Percentiles rank a stretch among this genome's conserved stretches.
Conservation (phyloP, 2,888 invertebrate genomes). For the Ectemnius lituratus region DNA sequence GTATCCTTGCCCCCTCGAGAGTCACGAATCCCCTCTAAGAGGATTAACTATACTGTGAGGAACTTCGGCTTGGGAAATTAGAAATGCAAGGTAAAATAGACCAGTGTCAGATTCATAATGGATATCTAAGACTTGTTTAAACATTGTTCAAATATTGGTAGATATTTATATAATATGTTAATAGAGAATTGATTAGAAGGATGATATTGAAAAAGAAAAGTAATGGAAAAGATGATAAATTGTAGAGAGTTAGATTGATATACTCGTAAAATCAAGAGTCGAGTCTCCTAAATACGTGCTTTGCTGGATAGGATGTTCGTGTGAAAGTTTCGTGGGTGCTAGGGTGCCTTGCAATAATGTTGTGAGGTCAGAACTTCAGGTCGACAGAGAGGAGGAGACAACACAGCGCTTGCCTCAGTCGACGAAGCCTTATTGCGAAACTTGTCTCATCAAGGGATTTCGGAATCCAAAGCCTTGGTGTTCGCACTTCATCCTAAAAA, state of each 20-base stretch:
- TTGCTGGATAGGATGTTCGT: constrained; percentile 9
- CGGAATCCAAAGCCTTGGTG: constrained; percentile 1
- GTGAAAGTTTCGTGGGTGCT: constrained; percentile 30
- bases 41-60: constrained; percentile 7
- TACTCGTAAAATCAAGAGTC: constrained; percentile 11
- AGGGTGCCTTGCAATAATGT: constrained; percentile 31
- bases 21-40: constrained; percentile 17
- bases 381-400: constrained; percentile 23
- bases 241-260: constrained; percentile 1
- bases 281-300: constrained; percentile 9
- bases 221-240: too few species aligned
- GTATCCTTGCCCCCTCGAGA: constrained; percentile 20
- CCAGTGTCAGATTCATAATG: too few species aligned
- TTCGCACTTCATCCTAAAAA: not conserved
- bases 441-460: constrained; percentile 47
- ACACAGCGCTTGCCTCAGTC: constrained; percentile 9
- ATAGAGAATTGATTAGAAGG: too few species aligned
- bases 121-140: too few species aligned
- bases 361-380: constrained; percentile 24
- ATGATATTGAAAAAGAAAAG: too few species aligned
- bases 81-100: too few species aligned
- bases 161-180: too few species aligned
- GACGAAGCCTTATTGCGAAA: constrained; percentile 42
- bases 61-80: not conserved
- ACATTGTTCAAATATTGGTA: too few species aligned